These are phyloP conservation scores for Saccostrea echinata DNA, from an alignment of 1,140 invertebrate species.

Conservation along the genomic window DNA sequence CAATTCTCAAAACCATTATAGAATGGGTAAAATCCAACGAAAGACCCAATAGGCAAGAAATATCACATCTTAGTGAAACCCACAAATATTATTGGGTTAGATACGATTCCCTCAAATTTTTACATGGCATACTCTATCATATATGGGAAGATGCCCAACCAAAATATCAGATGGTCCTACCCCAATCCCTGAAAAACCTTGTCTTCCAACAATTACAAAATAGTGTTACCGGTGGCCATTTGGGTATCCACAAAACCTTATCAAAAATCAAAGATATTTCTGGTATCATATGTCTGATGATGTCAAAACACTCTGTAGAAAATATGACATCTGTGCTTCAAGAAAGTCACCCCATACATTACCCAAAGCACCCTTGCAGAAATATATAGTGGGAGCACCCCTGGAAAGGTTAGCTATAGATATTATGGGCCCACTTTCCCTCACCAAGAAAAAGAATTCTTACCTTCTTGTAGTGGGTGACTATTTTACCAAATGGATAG, in stretches of 20 bases:
- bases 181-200: not conserved
- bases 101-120: conserved; percentile 46
- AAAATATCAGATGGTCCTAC: conserved; percentile 48
- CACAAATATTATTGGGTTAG: conserved; percentile 54
- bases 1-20: not conserved
- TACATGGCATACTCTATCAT: conserved; percentile 53
- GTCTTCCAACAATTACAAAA: conserved; percentile 58
- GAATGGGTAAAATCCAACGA: not conserved
- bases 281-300: conserved; percentile 46
- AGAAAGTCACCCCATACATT: conserved; percentile 39
- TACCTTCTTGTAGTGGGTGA: conserved; percentile 67
- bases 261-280: conserved; percentile 45
- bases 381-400: conserved; percentile 32
- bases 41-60: conserved; percentile 52
- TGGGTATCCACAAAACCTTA: conserved; percentile 55
- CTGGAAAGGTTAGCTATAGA: conserved; percentile 49
- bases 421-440: conserved; percentile 48
- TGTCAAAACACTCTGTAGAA: conserved; percentile 26
- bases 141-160: conserved; percentile 45
- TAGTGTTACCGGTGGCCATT: conserved; percentile 44
- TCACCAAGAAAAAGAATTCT: conserved; percentile 55
- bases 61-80: conserved; percentile 31
- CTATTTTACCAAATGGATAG: conserved; percentile 66
- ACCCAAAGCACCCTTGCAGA: conserved; percentile 46
- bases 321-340: conserved; percentile 49